Conservation (phyloP, 1,140 invertebrate species). For the Potamilus streckersoni region DNA sequence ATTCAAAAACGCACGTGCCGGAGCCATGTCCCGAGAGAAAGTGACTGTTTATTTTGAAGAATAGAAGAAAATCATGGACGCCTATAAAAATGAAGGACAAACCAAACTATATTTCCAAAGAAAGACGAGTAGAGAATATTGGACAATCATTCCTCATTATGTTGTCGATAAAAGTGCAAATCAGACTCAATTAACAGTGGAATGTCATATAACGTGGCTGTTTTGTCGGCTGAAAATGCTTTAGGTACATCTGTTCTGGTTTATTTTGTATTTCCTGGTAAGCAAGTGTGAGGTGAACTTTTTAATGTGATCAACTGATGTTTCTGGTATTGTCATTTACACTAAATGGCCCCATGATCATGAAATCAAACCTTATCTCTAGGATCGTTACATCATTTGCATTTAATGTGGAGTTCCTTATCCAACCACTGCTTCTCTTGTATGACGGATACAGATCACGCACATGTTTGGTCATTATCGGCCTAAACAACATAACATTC, state of each 20-base stretch:
- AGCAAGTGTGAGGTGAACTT: slow-evolving; percentile 49
- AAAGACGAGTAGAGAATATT: slow-evolving; percentile 59
- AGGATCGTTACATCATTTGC: slow-evolving; percentile 26
- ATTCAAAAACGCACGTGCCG: slow-evolving; percentile 17
- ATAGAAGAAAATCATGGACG: neutral
- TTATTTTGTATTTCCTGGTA: slow-evolving; percentile 66
- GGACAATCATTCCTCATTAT: slow-evolving; percentile 1
- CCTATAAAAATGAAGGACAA: slow-evolving; percentile 43
- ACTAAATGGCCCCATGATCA: slow-evolving; percentile 30
- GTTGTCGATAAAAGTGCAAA: no score
- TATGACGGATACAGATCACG: slow-evolving; percentile 27
- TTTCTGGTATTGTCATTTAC: slow-evolving; percentile 11
- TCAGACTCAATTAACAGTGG: no score
- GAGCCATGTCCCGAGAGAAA: slow-evolving; percentile 14
- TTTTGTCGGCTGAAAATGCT: no score
- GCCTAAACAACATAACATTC: slow-evolving; percentile 19
- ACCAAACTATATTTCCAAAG: slow-evolving; percentile 55
- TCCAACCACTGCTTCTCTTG: slow-evolving; percentile 4
- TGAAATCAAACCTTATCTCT: slow-evolving; percentile 20
- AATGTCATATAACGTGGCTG: no score
- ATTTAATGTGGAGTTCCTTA: neutral
- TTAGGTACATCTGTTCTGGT: slow-evolving; percentile 42
- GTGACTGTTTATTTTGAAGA: slow-evolving; percentile 15
- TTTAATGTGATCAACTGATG: slow-evolving; percentile 19
- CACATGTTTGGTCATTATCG: slow-evolving; percentile 16